Base-by-base conservation (phyloP, 2,113 vertebrate species). In the Clupea harengus region DNA sequence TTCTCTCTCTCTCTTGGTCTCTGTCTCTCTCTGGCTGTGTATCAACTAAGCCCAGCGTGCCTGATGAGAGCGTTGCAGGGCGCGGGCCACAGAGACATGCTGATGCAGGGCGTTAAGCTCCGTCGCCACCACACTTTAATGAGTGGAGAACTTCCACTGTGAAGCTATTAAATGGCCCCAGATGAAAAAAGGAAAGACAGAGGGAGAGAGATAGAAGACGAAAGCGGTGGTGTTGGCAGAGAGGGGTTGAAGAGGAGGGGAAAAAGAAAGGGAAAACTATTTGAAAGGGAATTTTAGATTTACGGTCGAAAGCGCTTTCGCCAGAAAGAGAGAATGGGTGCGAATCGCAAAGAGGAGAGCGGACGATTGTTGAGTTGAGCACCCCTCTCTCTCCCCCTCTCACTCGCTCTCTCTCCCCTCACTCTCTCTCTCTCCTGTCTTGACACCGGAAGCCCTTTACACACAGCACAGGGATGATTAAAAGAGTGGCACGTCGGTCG, bases 281-380 rank as follows among this genome's bases (percentile, higher is more conserved):
- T 95, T 96, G 93, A 96, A 96, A 95, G 95, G 94, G 95, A 96
- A 96, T 96, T 95, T 95, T 95, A 93, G 93, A 96, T 95, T 94
- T 94, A 94, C 93, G 93, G 94, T 93, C 87, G 92, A 92, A 78
- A 89, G 88, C 89, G 91, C 92, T 92, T 91, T 95, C 81, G 91
- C 93, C 92, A 92, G 87, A 89, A 91, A 95, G 11, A 78, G 15
- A 89, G 91, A 95, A 92, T 92, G 94, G 88, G 83, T 84, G 49
- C n/a, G 28, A 54, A 83, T 78, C 52, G 93, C 91, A 91, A 88
- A 88, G 81, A 60, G 83, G 81, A 60, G 83, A 90, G 93, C 89
- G 87, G 89, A 86, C 88, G 82, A 92, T 89, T 90, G 89, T 90
- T 52, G 84, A 86, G 83, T 82, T 82, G 20, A 64, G 60, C 60